Conservation (phyloP, 2,888 invertebrate genomes). For the Eutolmus rufibarbis region DNA sequence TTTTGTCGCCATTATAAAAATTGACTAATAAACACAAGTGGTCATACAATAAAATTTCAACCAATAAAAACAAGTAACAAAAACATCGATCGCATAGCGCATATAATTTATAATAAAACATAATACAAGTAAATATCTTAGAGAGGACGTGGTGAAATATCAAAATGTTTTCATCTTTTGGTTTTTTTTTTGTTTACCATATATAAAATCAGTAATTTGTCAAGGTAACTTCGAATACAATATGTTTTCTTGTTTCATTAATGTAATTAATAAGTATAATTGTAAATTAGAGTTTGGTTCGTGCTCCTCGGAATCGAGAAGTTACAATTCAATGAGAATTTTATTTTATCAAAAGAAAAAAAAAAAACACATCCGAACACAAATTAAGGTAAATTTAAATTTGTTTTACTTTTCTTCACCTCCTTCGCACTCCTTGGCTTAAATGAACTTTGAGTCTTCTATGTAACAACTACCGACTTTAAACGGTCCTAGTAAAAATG, state of each 20-base stretch:
- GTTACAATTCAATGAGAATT: neutral
- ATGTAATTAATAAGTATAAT: neutral
- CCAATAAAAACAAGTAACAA: conserved; percentile 38
- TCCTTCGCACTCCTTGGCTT: neutral
- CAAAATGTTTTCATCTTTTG: neutral
- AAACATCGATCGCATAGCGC: neutral
- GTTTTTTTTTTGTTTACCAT: neutral
- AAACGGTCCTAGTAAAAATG: conserved; percentile 16
- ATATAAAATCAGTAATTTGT: conserved; percentile 5
- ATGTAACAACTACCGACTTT: neutral
- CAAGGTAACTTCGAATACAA: conserved; percentile 25
- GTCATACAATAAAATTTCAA: conserved; percentile 32
- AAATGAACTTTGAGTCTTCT: neutral
- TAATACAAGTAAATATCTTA: conserved; percentile 31
- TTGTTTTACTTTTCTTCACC: neutral
- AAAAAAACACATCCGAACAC: conserved; percentile 6
- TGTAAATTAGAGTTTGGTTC: neutral
- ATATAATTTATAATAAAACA: conserved; percentile 35
- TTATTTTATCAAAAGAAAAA: neutral
- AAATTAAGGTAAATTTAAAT: conserved; percentile 2
- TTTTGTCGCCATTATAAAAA: conserved; percentile 15
- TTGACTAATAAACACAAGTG: conserved; percentile 32
- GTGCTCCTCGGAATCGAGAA: neutral
- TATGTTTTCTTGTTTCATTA: neutral
- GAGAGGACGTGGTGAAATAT: conserved; percentile 3